phyloP scores from a whole-genome alignment of 2,113 vertebrate species.

The Cyprinodon tularosa region DNA sequence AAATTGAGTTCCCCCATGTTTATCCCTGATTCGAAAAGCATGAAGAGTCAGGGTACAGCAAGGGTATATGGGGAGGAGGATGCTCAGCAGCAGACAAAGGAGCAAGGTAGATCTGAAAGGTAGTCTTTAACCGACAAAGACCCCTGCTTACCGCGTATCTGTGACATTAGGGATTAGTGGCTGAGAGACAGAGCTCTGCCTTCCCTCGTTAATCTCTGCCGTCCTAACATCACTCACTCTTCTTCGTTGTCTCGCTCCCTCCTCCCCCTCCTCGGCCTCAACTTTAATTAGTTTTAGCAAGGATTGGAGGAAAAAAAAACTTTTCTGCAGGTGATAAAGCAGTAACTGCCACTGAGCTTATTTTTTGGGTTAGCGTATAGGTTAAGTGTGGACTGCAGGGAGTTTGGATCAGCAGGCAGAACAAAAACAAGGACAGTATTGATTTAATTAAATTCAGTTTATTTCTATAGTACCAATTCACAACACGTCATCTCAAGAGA shows the following conservation, averaged over 20 bases:
- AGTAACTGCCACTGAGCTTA: constrained; percentile 66
- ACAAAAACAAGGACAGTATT: constrained; percentile 18
- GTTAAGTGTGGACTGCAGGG: constrained; percentile 54
- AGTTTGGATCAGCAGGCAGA: constrained; percentile 46
- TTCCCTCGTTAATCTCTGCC: constrained; percentile 67
- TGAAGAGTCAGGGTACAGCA: constrained; percentile 42
- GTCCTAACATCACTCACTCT: constrained; percentile 62
- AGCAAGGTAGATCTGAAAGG: constrained; percentile 62
- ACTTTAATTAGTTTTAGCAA: constrained; percentile 78
- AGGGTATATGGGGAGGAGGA: constrained; percentile 49
- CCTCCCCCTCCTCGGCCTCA: constrained; percentile 44
- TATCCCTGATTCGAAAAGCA: constrained; percentile 60
- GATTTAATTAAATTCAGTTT: too few species aligned
- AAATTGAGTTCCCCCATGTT: constrained; percentile 57
- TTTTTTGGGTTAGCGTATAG: constrained; percentile 65
- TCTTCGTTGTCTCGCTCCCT: constrained; percentile 41
- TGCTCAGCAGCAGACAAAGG: constrained; percentile 54
- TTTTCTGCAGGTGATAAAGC: constrained; percentile 74
- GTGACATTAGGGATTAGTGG: constrained; percentile 75
- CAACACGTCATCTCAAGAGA: too few species aligned
- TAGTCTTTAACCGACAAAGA: constrained; percentile 69
- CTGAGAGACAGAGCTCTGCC: constrained; percentile 64
- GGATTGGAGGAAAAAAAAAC: constrained; percentile 62
- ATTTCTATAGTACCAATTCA: too few species aligned
- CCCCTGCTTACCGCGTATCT: constrained; percentile 64